These are phyloP conservation scores for Drosophila yakuba DNA, from an alignment of 1,140 invertebrate genomes.

Conservation along the genomic window DNA sequence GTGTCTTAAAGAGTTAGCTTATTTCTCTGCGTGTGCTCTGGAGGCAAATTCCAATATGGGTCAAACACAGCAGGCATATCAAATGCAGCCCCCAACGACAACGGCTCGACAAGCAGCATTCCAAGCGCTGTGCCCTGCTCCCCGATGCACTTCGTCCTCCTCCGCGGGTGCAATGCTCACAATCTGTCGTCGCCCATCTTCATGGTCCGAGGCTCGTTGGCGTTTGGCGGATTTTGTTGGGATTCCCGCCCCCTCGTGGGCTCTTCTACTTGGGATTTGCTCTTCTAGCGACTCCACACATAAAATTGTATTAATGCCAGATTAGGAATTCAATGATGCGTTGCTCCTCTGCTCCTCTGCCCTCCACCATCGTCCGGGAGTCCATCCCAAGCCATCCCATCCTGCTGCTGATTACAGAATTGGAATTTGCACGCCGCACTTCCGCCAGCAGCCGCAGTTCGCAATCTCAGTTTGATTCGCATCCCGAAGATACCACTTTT, in stretches of 20 bases:
- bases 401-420: conserved; percentile 66
- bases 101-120: conserved; percentile 50
- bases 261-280: conserved; percentile 3
- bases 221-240: conserved; percentile 69
- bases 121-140: conserved; percentile 36
- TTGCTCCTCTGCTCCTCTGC: conserved; percentile 34
- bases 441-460: conserved; percentile 56
- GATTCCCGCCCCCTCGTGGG: conserved; percentile 52
- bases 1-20: background rate
- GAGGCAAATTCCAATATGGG: conserved; percentile 82
- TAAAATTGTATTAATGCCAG: conserved; percentile 83
- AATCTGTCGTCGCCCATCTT: conserved; percentile 73
- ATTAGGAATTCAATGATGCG: conserved; percentile 79
- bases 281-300: conserved; percentile 42
- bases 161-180: conserved; percentile 58
- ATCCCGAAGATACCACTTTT: conserved; percentile 15
- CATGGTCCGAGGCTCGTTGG: conserved; percentile 41
- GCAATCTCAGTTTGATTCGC: conserved; percentile 18
- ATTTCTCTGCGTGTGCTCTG: conserved; percentile 19
- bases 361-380: conserved; percentile 2
- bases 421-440: conserved; percentile 75
- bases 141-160: conserved; percentile 4
- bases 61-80: conserved; percentile 82
- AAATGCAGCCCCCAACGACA: conserved; percentile 67
- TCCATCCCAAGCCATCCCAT: conserved; percentile 10